Percentiles rank a stretch among this genome's conserved stretches.
phyloP scores from a whole-genome alignment of 2,888 invertebrate species.

The Orgyia antiqua region DNA sequence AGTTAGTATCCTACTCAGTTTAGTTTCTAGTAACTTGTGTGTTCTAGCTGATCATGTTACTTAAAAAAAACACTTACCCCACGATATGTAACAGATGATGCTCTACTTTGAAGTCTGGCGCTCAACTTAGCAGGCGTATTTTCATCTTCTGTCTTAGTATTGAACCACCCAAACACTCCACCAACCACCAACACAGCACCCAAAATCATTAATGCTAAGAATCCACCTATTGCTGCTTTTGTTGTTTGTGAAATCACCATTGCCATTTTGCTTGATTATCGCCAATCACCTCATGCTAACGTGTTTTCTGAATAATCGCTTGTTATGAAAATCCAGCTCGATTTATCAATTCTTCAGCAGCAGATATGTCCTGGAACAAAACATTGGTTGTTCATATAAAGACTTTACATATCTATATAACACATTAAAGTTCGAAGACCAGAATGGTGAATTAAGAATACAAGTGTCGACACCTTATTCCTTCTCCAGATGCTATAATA shows the following conservation, averaged over 20 bases:
- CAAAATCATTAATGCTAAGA: slow-evolving; percentile 65
- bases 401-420: too few species aligned
- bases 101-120: slow-evolving; percentile 63
- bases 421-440: too few species aligned
- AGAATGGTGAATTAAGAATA: too few species aligned
- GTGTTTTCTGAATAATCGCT: slow-evolving; percentile 7
- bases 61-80: slow-evolving; percentile 56
- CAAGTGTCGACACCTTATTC: too few species aligned
- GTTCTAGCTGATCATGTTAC: too few species aligned
- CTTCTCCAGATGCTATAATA: too few species aligned
- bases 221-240: slow-evolving; percentile 68
- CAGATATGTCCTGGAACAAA: too few species aligned
- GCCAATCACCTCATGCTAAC: slow-evolving; percentile 55
- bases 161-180: slow-evolving; percentile 69
- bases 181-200: slow-evolving; percentile 69
- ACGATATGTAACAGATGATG: slow-evolving; percentile 69
- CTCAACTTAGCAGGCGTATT: slow-evolving; percentile 68
- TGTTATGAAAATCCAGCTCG: slow-evolving; percentile 16
- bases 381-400: too few species aligned
- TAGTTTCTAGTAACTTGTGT: too few species aligned
- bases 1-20: too few species aligned
- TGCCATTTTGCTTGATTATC: slow-evolving; percentile 59
- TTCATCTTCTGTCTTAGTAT: slow-evolving; percentile 65
- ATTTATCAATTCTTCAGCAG: slow-evolving; percentile 7
- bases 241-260: slow-evolving; percentile 74